Base-by-base conservation (phyloP, 1,140 invertebrate species). In the Battus philenor region DNA sequence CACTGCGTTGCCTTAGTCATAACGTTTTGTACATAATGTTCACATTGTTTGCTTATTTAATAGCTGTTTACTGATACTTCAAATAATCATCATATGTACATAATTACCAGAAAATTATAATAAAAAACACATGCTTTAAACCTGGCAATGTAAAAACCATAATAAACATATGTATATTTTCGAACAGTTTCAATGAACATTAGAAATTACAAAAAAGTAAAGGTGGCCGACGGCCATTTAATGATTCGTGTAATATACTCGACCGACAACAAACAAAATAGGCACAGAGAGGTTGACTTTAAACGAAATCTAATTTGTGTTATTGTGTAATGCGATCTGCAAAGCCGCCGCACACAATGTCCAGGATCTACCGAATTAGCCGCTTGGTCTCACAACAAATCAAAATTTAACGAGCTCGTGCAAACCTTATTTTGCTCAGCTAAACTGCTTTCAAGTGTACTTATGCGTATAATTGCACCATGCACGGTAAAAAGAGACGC, bases 381-480 rank as follows among this genome's bases (percentile, higher is more conserved):
- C 78, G 78, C 58, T 79, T 71, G 80, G 80, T 79, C 81, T 73
- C 78, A 82, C 78, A 79, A 82, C 73, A 82, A 85, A 81, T 85
- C 67, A 81, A 74, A 73, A 63, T 68, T 82, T 84, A 82, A 82
- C 69, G 66, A 79, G 73, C 69, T 69, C 70, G 60, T 61, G 65
- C 67, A 73, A 75, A 72, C 51, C 56, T 50, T 54, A 46, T 61
- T 58, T 50, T 39, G 50, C 54, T 62, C 68, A 66, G 51, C 50
- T 60, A 56, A 68, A 61, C 57, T 61, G 61, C 58, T 60, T 51
- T 43, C 53, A 53, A 55, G 65, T 50, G 53, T 65, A 61, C 59
- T 74, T 67, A 52, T 46, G 62, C 79, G 59, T 81, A 62, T 79
- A 68, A 83, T 80, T 83, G 66, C 59, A 59, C 57, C 53, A 59